These are phyloP conservation scores for Melanotaenia pygmaea DNA, from an alignment of 2,797 vertebrate species.

Conservation along the genomic window DNA sequence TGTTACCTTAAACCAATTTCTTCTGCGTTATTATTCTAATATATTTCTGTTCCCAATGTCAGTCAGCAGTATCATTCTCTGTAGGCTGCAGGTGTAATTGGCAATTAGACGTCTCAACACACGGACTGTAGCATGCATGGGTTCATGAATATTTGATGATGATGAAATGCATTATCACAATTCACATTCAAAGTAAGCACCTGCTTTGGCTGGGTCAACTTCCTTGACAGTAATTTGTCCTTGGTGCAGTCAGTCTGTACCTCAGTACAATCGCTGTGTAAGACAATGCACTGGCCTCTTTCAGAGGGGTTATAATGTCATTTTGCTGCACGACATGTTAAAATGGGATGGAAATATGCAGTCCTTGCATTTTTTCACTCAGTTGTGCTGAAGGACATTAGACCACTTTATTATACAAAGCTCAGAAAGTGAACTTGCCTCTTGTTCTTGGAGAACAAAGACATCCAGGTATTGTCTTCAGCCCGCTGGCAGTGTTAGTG, in stretches of 20 bases:
- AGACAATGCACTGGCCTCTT: not conserved
- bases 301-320: constrained; percentile 27
- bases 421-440: constrained; percentile 21
- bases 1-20: constrained; percentile 9
- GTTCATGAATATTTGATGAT: constrained; percentile 77
- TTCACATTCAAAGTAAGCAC: constrained; percentile 56
- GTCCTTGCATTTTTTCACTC: constrained; percentile 4
- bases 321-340: constrained; percentile 20
- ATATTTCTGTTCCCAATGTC: constrained; percentile 11
- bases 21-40: not conserved
- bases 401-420: constrained; percentile 6
- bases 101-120: constrained; percentile 55
- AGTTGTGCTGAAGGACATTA: not conserved
- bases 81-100: constrained; percentile 61
- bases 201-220: constrained; percentile 49
- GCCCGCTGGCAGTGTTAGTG: constrained; percentile 27
- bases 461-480: constrained; percentile 30
- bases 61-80: constrained; percentile 32
- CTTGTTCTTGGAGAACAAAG: constrained; percentile 23
- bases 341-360: constrained; percentile 26
- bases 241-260: constrained; percentile 41
- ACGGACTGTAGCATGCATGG: constrained; percentile 23
- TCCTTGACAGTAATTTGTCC: constrained; percentile 61
- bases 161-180: constrained; percentile 45
- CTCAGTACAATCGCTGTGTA: constrained; percentile 9